Percentiles rank a stretch among this genome's conserved stretches.
These are phyloP conservation scores for Melanogrammus aeglefinus DNA, from an alignment of 2,797 vertebrate genomes.

Conservation along the genomic window DNA sequence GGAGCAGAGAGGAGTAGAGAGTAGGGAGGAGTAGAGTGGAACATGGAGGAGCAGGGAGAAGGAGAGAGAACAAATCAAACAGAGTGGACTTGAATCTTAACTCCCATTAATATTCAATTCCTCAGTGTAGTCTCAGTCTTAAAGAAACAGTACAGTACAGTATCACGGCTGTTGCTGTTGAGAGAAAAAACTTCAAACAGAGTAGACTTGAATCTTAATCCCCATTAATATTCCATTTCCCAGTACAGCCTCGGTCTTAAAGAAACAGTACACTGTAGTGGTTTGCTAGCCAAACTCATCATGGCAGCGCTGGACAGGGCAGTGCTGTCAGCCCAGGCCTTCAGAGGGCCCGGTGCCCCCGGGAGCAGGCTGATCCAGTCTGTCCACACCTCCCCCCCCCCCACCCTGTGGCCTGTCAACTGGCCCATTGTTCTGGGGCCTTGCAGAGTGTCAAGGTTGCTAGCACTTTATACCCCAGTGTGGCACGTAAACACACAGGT, in stretches of 20 bases:
- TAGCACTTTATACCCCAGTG: background rate
- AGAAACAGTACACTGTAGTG: slow-evolving; percentile 18
- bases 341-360: slow-evolving; percentile 19
- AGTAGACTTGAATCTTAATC: too few species aligned
- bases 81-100: too few species aligned
- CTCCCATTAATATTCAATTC: too few species aligned
- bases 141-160: too few species aligned
- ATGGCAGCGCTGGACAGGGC: slow-evolving; percentile 51
- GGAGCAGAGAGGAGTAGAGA: too few species aligned
- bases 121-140: too few species aligned
- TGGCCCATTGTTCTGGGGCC: background rate
- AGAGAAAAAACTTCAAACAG: too few species aligned
- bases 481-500: background rate
- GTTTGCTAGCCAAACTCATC: slow-evolving; percentile 44
- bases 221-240: background rate
- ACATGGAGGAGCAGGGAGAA: too few species aligned
- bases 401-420: background rate
- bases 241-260: background rate
- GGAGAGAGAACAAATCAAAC: too few species aligned
- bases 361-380: slow-evolving; percentile 7
- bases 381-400: background rate
- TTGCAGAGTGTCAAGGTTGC: background rate
- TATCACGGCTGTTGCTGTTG: too few species aligned
- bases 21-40: too few species aligned
- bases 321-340: slow-evolving; percentile 38